Conservation (phyloP, 2,113 vertebrate species). For the Chionis minor region DNA sequence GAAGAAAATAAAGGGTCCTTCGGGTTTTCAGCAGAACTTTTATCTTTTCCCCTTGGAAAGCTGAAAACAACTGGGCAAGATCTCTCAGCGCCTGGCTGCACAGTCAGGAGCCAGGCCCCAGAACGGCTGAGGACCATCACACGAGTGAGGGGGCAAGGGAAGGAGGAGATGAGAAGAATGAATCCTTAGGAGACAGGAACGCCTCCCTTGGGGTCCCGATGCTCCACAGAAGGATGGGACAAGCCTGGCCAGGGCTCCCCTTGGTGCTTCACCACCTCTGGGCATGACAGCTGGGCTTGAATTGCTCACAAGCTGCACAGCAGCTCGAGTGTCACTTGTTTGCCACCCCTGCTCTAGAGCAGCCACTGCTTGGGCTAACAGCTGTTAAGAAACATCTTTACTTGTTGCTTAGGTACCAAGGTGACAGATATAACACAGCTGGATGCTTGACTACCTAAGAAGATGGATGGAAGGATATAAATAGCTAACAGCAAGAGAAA, state of each 20-base stretch:
- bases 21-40: not conserved
- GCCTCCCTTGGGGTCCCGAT: not conserved
- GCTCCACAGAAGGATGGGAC: not conserved
- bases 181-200: not conserved
- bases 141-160: not conserved
- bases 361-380: not conserved
- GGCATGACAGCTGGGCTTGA: not conserved
- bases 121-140: not conserved
- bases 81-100: not conserved
- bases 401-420: slow-evolving; percentile 39
- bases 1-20: not conserved
- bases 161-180: not conserved
- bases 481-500: slow-evolving; percentile 19
- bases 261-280: not conserved
- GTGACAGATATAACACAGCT: slow-evolving; percentile 39
- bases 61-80: not conserved
- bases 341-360: not conserved
- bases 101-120: not conserved
- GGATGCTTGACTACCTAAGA: slow-evolving; percentile 1
- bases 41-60: not conserved
- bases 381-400: not conserved
- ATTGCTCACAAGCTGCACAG: not conserved
- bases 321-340: not conserved
- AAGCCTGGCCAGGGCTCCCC: not conserved
- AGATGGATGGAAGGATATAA: slow-evolving; percentile 49